Conservation (phyloP, 2,888 invertebrate species). For the Hypselothyrea guttata region DNA sequence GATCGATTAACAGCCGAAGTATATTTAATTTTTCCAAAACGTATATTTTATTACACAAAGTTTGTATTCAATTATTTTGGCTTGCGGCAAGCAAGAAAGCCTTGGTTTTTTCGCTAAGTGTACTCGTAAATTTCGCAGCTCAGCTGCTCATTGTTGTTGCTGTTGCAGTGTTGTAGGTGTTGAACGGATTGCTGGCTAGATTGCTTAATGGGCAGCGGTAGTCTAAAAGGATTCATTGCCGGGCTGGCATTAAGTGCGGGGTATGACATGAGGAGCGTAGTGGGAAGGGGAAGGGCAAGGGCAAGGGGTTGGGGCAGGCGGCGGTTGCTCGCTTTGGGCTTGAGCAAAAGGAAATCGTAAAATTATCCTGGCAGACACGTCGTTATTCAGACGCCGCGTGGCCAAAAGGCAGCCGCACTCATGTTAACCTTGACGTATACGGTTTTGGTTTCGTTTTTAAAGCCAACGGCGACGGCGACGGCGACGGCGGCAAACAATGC, state of each 20-base stretch:
- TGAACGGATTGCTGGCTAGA: constrained; percentile 68
- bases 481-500: constrained; percentile 63
- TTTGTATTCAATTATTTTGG: no score
- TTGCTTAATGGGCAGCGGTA: constrained; percentile 60
- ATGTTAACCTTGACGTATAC: constrained; percentile 78
- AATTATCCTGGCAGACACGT: constrained; percentile 82
- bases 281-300: constrained; percentile 3
- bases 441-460: constrained; percentile 49
- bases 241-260: no score
- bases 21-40: no score
- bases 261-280: no score
- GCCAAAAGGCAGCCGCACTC: constrained; percentile 37
- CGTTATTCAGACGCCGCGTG: constrained; percentile 74
- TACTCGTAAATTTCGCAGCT: no score
- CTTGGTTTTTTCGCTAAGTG: no score
- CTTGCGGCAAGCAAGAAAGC: no score
- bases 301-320: background rate
- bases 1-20: no score
- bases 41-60: no score
- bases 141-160: constrained; percentile 11
- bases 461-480: constrained; percentile 31
- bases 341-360: constrained; percentile 80
- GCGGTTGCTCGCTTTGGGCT: constrained; percentile 18
- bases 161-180: constrained; percentile 60
- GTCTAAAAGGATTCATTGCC: constrained; percentile 1